Evolutionary conservation across 2,113 vertebrate genomes (phyloP).

Genomic region (Chloroceryle aenea): DNA sequence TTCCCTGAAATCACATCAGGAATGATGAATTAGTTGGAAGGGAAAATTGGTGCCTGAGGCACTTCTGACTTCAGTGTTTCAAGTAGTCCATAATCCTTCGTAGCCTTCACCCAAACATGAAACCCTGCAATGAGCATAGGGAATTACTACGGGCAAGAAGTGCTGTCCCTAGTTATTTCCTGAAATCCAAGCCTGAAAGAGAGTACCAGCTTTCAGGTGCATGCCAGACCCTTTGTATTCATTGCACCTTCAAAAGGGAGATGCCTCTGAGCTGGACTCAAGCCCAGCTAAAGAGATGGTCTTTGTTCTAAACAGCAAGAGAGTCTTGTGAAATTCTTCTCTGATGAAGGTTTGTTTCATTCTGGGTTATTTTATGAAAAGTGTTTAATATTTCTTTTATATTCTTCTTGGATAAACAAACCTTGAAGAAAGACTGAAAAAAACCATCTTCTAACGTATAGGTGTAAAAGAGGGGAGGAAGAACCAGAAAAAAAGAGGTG

Average conservation of each 20-base stretch:
- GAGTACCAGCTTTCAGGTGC: constrained; percentile 47
- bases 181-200: constrained; percentile 65
- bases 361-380: background rate
- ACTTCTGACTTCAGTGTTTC: constrained; percentile 49
- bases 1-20: constrained; percentile 64
- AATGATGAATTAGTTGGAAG: constrained; percentile 74
- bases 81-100: constrained; percentile 44
- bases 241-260: background rate
- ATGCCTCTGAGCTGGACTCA: background rate
- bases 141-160: constrained; percentile 38
- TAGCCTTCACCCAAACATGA: constrained; percentile 21
- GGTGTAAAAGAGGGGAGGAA: background rate
- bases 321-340: background rate
- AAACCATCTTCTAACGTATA: background rate
- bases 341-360: background rate
- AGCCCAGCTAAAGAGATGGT: background rate
- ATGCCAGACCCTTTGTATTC: constrained; percentile 32
- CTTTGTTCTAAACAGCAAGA: background rate
- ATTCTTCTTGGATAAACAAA: background rate
- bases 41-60: constrained; percentile 45
- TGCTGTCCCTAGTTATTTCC: constrained; percentile 57
- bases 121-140: constrained; percentile 29
- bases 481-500: background rate
- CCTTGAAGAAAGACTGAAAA: background rate
- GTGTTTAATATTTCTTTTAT: background rate